Evolutionary conservation across 2,797 vertebrate species (phyloP).

Genomic region (Pseudomugil tenellus): DNA sequence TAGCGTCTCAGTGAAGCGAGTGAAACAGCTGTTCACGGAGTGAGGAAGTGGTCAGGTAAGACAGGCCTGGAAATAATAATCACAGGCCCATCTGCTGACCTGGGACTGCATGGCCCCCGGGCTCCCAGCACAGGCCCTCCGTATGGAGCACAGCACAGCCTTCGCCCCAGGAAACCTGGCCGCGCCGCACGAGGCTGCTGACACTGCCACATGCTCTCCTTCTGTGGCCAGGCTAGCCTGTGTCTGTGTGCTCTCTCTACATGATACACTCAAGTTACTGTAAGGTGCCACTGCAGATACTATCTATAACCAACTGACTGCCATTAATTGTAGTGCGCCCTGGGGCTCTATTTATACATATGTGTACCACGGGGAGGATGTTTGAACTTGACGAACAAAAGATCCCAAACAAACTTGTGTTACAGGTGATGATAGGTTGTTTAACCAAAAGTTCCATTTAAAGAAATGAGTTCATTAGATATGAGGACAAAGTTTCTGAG

Average conservation of each 20-base stretch:
- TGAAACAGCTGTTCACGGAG: constrained; percentile 96
- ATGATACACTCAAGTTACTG: constrained; percentile 40
- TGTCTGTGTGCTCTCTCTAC: constrained; percentile 46
- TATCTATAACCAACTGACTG: constrained; percentile 63
- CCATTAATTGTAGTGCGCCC: constrained; percentile 38
- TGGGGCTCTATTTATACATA: constrained; percentile 54
- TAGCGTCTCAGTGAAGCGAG: constrained; percentile 91
- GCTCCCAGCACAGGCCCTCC: constrained; percentile 89
- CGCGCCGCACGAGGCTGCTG: constrained; percentile 81
- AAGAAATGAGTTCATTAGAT: constrained; percentile 75
- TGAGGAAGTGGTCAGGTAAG: constrained; percentile 95
- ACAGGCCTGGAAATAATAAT: constrained; percentile 94
- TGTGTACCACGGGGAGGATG: constrained; percentile 39
- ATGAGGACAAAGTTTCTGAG: constrained; percentile 70
- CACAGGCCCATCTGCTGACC: constrained; percentile 98
- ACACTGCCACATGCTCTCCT: constrained; percentile 87
- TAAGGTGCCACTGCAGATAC: constrained; percentile 62
- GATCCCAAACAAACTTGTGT: constrained; percentile 62
- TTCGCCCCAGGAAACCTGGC: constrained; percentile 83
- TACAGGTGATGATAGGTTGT: constrained; percentile 73
- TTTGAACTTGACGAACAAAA: constrained; percentile 63
- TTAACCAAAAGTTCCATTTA: constrained; percentile 64
- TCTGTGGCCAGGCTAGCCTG: constrained; percentile 65
- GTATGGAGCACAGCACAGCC: constrained; percentile 87
- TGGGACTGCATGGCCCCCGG: constrained; percentile 90